Evolutionary conservation across 2,888 invertebrate genomes (phyloP).

Genomic region (Acrocyrtus sp.): DNA sequence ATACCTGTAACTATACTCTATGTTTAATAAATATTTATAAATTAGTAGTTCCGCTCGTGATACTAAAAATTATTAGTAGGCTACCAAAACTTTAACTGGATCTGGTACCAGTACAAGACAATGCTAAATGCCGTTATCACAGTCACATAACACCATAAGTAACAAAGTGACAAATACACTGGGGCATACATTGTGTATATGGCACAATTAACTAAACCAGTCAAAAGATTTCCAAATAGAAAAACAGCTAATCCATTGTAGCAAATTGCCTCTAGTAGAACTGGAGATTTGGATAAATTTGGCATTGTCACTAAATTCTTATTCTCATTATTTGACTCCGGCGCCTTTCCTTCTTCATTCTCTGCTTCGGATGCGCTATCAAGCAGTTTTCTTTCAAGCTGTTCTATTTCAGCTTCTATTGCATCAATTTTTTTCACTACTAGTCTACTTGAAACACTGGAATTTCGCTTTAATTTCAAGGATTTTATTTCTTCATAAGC

Average conservation of each 20-base stretch:
- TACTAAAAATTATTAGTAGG: constrained; percentile 5
- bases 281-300: constrained; percentile 66
- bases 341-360: constrained; percentile 3
- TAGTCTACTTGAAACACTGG: neutral
- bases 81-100: constrained; percentile 69
- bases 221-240: constrained; percentile 82
- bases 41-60: neutral
- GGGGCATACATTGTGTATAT: constrained; percentile 72
- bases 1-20: too few relatives aligned
- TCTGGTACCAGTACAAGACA: constrained; percentile 67
- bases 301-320: constrained; percentile 55
- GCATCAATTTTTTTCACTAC: constrained; percentile 8
- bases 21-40: too few relatives aligned
- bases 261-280: constrained; percentile 78
- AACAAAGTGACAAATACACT: constrained; percentile 36
- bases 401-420: constrained; percentile 51
- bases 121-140: constrained; percentile 66
- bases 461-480: neutral
- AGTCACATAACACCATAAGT: constrained; percentile 55
- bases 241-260: constrained; percentile 87
- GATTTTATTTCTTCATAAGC: constrained; percentile 15
- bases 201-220: constrained; percentile 82
- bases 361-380: constrained; percentile 26
- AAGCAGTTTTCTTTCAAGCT: constrained; percentile 53
- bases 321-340: too few relatives aligned